Conservation (phyloP, 1,140 invertebrate species). For the Drosophila obscura region DNA sequence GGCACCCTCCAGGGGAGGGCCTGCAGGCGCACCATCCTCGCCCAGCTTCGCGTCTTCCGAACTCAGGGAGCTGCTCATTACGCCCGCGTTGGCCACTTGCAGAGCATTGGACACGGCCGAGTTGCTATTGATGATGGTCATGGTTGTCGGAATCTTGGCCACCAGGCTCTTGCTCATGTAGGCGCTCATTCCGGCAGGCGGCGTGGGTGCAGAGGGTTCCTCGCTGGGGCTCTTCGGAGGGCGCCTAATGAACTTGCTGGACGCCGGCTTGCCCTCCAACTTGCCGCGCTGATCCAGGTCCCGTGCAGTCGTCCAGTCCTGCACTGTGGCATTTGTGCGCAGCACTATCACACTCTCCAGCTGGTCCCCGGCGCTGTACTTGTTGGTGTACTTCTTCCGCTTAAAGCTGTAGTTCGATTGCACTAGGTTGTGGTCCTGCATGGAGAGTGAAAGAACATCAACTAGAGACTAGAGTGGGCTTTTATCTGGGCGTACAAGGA, state of each 20-base stretch:
- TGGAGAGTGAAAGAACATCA: not conserved
- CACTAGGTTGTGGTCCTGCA: slow-evolving; percentile 82
- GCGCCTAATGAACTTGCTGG: slow-evolving; percentile 55
- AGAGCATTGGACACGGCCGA: slow-evolving; percentile 41
- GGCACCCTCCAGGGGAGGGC: slow-evolving; percentile 11
- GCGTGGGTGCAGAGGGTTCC: slow-evolving; percentile 11
- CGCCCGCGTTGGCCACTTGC: slow-evolving; percentile 43
- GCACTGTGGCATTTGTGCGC: slow-evolving; percentile 67
- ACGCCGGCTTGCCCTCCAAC: slow-evolving; percentile 42
- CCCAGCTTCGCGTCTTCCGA: slow-evolving; percentile 70
- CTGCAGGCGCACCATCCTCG: slow-evolving; percentile 11
- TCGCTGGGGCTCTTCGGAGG: slow-evolving; percentile 25
- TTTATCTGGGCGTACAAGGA: no score
- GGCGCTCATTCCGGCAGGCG: slow-evolving; percentile 28
- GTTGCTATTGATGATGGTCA: slow-evolving; percentile 80
- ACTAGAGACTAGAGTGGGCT: no score
- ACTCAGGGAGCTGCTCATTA: slow-evolving; percentile 49
- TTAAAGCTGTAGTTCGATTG: slow-evolving; percentile 84
- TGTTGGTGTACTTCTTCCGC: slow-evolving; percentile 78
- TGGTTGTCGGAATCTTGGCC: slow-evolving; percentile 74
- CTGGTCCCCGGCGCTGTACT: slow-evolving; percentile 69
- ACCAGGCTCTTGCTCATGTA: slow-evolving; percentile 73
- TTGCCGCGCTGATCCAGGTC: slow-evolving; percentile 69
- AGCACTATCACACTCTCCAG: slow-evolving; percentile 79
- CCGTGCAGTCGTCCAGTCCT: slow-evolving; percentile 69